Conservation (phyloP, 2,113 vertebrate species). For the Cromileptes altivelis region DNA sequence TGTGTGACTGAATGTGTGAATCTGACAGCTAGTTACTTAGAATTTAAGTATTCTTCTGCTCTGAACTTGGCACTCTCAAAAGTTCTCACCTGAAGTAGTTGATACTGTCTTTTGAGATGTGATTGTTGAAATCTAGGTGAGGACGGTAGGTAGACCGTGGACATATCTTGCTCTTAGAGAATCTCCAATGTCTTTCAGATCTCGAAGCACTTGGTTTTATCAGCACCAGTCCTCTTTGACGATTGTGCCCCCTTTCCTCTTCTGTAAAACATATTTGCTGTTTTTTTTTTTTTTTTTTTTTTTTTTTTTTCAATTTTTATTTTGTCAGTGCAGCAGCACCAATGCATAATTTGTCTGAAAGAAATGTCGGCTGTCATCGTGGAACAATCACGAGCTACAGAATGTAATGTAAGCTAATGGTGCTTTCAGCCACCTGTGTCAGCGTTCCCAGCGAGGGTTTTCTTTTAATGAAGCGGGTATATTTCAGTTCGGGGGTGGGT, state of each 20-base stretch:
- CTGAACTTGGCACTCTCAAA: conserved; percentile 55
- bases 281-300: conserved; percentile 45
- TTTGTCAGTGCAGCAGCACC: conserved; percentile 72
- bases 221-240: conserved; percentile 56
- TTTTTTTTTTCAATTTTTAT: conserved; percentile 45
- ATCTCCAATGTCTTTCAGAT: conserved; percentile 67
- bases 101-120: conserved; percentile 56
- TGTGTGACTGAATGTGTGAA: conserved; percentile 57
- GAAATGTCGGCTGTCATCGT: conserved; percentile 74
- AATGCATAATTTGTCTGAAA: conserved; percentile 79
- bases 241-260: conserved; percentile 28
- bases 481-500: conserved; percentile 31
- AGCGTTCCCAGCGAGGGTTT: conserved; percentile 66
- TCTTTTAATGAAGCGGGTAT: conserved; percentile 58
- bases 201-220: conserved; percentile 76
- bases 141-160: conserved; percentile 57
- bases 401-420: conserved; percentile 80
- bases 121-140: conserved; percentile 68
- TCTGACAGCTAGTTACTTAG: conserved; percentile 72
- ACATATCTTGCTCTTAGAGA: conserved; percentile 79
- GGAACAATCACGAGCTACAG: conserved; percentile 77
- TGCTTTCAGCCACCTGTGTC: conserved; percentile 78
- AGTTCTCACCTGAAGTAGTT: conserved; percentile 32
- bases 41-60: conserved; percentile 73
- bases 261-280: conserved; percentile 65